Percentiles rank a stretch among this genome's conserved stretches.
phyloP scores from a whole-genome alignment of 1,140 invertebrate genomes.

The Hyposmocoma kahamanoa region DNA sequence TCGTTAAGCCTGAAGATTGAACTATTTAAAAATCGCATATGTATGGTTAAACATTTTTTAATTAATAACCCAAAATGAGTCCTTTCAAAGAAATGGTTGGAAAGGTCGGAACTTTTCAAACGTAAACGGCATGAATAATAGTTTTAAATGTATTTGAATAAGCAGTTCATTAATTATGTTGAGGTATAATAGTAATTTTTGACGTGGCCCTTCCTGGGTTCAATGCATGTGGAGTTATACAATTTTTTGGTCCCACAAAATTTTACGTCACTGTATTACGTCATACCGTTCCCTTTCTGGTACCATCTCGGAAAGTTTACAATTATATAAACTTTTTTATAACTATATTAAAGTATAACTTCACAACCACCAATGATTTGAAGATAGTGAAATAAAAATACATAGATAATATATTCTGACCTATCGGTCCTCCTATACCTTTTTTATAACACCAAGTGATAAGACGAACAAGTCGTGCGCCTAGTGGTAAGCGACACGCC shows the following conservation, averaged over 20 bases:
- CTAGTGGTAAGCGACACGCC: no score
- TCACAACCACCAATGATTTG: no score
- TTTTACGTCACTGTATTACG: no score
- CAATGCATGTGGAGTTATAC: conserved; percentile 57
- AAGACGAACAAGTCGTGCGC: no score
- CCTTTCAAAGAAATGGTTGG: conserved; percentile 61
- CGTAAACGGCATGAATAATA: conserved; percentile 72
- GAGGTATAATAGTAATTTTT: conserved; percentile 68
- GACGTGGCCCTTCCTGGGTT: conserved; percentile 67
- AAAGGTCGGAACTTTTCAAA: conserved; percentile 64
- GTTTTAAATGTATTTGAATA: conserved; percentile 73
- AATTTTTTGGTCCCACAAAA: conserved; percentile 50
- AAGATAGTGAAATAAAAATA: no score
- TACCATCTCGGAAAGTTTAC: no score
- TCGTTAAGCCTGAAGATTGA: conserved; percentile 33
- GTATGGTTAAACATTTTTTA: conserved; percentile 51
- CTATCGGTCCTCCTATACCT: no score
- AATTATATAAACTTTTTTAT: no score
- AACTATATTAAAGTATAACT: no score
- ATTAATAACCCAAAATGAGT: conserved; percentile 56
- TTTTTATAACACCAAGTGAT: no score
- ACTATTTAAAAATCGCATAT: conserved; percentile 59
- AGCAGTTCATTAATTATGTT: conserved; percentile 70
- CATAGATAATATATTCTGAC: no score
- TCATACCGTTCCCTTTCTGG: no score